Evolutionary conservation across 1,140 invertebrate species (phyloP).

Genomic region (Geopemphigus sp.): DNA sequence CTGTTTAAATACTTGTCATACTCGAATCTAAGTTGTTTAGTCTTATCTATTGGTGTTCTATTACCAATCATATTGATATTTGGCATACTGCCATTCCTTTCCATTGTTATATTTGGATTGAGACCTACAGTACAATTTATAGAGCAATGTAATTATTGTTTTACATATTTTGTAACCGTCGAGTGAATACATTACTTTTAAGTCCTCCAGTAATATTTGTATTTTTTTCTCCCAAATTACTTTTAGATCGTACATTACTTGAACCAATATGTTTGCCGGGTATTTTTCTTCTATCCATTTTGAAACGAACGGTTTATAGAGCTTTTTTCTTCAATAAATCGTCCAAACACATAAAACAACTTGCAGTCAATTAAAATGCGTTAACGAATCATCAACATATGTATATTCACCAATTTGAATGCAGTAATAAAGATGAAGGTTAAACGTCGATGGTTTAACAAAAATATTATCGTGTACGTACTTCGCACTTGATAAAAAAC

Average conservation of each 20-base stretch:
- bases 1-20: slow-evolving; percentile 20
- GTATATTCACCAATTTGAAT: no score
- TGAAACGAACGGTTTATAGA: no score
- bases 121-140: neutral
- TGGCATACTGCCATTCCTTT: slow-evolving; percentile 24
- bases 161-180: neutral
- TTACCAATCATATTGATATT: neutral
- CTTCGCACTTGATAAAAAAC: no score
- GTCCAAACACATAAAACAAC: no score
- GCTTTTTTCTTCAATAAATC: no score
- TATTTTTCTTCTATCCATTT: no score
- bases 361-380: no score
- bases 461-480: no score
- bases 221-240: neutral
- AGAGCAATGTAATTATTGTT: neutral
- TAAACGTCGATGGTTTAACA: no score
- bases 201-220: neutral
- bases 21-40: neutral
- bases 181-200: neutral
- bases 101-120: neutral
- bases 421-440: no score
- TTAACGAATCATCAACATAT: no score
- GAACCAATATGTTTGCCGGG: no score
- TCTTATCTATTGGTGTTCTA: neutral
- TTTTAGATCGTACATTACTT: neutral